phyloP scores from a whole-genome alignment of 2,888 invertebrate genomes.

The Tipula confusa region DNA sequence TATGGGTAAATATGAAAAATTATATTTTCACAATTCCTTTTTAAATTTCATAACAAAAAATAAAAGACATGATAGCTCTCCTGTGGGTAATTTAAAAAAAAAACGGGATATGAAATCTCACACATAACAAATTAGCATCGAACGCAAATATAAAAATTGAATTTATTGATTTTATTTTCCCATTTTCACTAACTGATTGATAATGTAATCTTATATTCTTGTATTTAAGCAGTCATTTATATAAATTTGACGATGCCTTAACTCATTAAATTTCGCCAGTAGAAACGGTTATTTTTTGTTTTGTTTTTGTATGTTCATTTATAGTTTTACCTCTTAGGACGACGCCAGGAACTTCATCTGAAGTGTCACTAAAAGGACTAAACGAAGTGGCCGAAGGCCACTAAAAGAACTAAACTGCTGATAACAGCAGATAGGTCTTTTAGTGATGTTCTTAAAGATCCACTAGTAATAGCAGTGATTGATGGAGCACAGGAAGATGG shows the following conservation, averaged over 20 bases:
- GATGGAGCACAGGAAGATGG: too few species aligned
- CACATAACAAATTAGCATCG: neutral
- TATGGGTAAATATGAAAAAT: neutral
- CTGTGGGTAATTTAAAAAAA: neutral
- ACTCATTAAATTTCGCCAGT: neutral
- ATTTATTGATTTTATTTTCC: neutral
- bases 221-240: neutral
- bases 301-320: too few species aligned
- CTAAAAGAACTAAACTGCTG: too few species aligned
- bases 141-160: neutral
- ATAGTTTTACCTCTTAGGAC: too few species aligned
- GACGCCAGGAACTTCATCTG: too few species aligned
- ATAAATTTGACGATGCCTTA: neutral
- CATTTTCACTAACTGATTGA: neutral
- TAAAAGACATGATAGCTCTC: neutral
- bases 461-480: too few species aligned
- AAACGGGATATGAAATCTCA: neutral
- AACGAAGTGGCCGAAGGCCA: too few species aligned
- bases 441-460: too few species aligned
- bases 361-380: too few species aligned
- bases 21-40: neutral
- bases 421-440: too few species aligned
- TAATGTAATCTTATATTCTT: neutral
- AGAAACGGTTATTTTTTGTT: neutral
- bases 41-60: neutral